Percentiles rank a stretch among this genome's conserved stretches.
These are phyloP conservation scores for Diaperis boleti DNA, from an alignment of 2,888 invertebrate species.

Conservation along the genomic window DNA sequence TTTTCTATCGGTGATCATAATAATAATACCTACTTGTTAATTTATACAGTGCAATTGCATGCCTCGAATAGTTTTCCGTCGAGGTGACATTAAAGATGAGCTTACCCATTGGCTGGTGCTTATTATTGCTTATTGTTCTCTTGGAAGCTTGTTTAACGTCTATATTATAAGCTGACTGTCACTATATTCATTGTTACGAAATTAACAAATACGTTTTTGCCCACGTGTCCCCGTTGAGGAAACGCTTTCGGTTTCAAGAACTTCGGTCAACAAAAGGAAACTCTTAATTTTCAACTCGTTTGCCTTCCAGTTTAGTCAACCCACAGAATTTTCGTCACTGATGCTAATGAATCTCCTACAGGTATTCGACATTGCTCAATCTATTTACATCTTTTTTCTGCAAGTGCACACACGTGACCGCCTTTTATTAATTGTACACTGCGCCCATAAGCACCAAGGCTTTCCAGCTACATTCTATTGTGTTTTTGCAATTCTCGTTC, in stretches of 20 bases:
- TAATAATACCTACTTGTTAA: too few species aligned
- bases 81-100: too few species aligned
- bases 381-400: conserved; percentile 27
- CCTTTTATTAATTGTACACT: conserved; percentile 14
- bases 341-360: conserved; percentile 23
- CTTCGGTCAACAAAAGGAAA: background rate
- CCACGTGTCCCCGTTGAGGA: conserved; percentile 6
- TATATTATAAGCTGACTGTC: too few species aligned
- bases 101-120: too few species aligned
- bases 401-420: conserved; percentile 19
- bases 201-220: too few species aligned
- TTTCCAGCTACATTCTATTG: conserved; percentile 34
- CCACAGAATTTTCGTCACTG: conserved; percentile 21
- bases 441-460: conserved; percentile 35
- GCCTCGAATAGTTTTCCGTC: too few species aligned
- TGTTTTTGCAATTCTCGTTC: conserved; percentile 19
- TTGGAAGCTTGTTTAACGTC: too few species aligned
- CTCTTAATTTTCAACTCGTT: conserved; percentile 14
- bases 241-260: conserved; percentile 6
- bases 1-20: too few species aligned
- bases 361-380: conserved; percentile 32
- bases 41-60: too few species aligned
- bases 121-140: too few species aligned
- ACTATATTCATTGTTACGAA: too few species aligned
- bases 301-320: conserved; percentile 20